Evolutionary conservation across 2,797 vertebrate species (phyloP).

Genomic region (Micromesistius poutassou): DNA sequence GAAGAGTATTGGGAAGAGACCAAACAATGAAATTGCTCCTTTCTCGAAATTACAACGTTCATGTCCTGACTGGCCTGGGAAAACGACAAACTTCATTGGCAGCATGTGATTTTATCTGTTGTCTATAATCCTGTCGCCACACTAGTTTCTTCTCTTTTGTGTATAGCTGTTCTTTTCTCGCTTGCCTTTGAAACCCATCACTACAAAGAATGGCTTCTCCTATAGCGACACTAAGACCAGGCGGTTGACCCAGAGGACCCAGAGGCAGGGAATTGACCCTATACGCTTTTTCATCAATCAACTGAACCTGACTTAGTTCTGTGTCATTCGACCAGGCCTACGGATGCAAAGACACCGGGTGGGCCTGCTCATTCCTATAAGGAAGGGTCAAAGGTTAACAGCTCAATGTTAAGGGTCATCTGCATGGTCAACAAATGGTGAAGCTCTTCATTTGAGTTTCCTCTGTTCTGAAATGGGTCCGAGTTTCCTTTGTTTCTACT

Average conservation of each 20-base stretch:
- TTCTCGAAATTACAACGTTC: not conserved
- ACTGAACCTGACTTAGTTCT: conserved; percentile 17
- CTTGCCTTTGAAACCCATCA: not conserved
- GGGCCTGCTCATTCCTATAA: conserved; percentile 44
- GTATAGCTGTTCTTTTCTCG: not conserved
- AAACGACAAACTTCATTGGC: not conserved
- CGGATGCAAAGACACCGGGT: conserved; percentile 49
- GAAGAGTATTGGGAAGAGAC: not conserved
- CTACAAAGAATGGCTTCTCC: not conserved
- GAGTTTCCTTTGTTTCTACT: conserved; percentile 20
- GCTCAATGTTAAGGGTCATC: conserved; percentile 43
- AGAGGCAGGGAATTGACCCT: conserved; percentile 4
- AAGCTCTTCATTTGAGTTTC: conserved; percentile 29
- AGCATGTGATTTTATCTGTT: not conserved
- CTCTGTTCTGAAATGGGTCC: conserved; percentile 13
- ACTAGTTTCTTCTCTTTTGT: not conserved
- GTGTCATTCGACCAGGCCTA: conserved; percentile 47
- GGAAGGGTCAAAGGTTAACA: conserved; percentile 54
- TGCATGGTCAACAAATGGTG: conserved; percentile 32
- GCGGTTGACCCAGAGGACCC: conserved; percentile 31
- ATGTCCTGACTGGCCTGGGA: not conserved
- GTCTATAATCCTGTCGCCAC: not conserved
- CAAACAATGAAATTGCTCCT: not conserved
- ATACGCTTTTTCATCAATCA: conserved; percentile 37
- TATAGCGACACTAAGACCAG: conserved; percentile 21